Evolutionary conservation across 1,140 invertebrate species (phyloP).

Genomic region (Meloidogyne floridensis): DNA sequence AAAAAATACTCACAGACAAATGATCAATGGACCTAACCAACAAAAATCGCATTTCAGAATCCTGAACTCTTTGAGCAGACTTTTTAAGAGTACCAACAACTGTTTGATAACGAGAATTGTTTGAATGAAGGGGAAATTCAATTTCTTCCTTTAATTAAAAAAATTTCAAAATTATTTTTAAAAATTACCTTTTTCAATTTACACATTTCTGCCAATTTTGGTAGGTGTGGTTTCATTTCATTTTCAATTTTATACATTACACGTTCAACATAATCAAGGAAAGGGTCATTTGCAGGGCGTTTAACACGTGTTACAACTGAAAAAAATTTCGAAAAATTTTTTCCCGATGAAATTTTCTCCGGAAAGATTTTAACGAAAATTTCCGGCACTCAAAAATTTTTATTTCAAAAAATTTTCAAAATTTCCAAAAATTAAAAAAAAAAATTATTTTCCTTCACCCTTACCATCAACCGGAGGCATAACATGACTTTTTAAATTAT

Average conservation of each 20-base stretch:
- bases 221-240: constrained; percentile 15
- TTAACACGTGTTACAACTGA: constrained; percentile 12
- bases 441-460: not conserved
- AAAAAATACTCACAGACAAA: constrained; percentile 31
- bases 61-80: constrained; percentile 11
- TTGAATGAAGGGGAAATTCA: constrained; percentile 20
- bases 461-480: constrained; percentile 39
- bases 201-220: constrained; percentile 11
- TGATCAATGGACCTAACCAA: constrained; percentile 36
- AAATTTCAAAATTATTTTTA: not conserved
- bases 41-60: constrained; percentile 28
- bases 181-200: not conserved
- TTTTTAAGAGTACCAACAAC: constrained; percentile 32
- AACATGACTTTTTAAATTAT: constrained; percentile 37
- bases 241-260: constrained; percentile 34
- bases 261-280: constrained; percentile 28
- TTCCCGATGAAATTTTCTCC: not conserved
- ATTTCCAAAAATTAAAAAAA: not conserved
- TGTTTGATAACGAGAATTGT: constrained; percentile 31
- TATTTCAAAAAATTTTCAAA: not conserved
- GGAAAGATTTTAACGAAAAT: no score
- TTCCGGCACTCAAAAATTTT: no score
- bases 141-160: constrained; percentile 32
- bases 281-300: constrained; percentile 11
- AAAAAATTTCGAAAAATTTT: not conserved